Conservation (phyloP, 2,797 vertebrate species). For the Gymnodraco acuticeps region DNA sequence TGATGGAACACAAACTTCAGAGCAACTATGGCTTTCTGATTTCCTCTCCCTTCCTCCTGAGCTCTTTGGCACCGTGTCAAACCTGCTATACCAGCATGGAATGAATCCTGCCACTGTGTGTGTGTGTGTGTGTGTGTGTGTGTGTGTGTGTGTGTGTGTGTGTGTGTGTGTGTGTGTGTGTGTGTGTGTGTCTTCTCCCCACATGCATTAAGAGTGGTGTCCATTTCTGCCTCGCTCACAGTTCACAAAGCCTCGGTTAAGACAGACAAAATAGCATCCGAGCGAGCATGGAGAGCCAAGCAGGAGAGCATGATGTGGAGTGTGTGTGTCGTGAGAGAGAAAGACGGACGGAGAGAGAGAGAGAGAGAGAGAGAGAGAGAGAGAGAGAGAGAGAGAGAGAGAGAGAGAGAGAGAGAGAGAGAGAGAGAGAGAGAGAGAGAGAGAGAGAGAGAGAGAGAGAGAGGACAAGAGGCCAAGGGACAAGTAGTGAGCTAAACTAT, state of each 20-base stretch:
- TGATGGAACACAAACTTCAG: conserved; percentile 5
- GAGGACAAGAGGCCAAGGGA: conserved; percentile 33
- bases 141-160: conserved; percentile 26
- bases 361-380: background rate
- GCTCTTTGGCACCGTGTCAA: conserved; percentile 50
- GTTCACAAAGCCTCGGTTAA: conserved; percentile 73
- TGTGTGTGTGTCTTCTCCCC: conserved; percentile 35
- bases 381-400: background rate
- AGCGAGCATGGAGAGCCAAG: conserved; percentile 12
- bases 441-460: background rate
- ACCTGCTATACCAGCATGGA: conserved; percentile 61
- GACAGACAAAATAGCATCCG: conserved; percentile 47
- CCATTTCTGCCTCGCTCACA: conserved; percentile 81
- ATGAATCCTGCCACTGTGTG: conserved; percentile 48
- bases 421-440: background rate
- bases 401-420: conserved; percentile 1
- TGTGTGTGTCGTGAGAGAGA: background rate
- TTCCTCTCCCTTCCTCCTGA: conserved; percentile 1
- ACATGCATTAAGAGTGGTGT: conserved; percentile 74
- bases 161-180: conserved; percentile 29
- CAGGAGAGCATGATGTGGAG: conserved; percentile 6
- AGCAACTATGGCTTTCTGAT: background rate
- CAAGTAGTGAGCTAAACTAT: conserved; percentile 34
- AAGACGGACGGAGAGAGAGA: background rate
- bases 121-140: conserved; percentile 27